Base-by-base conservation (phyloP, 2,113 vertebrate genomes). In the Sturnira hondurensis region DNA sequence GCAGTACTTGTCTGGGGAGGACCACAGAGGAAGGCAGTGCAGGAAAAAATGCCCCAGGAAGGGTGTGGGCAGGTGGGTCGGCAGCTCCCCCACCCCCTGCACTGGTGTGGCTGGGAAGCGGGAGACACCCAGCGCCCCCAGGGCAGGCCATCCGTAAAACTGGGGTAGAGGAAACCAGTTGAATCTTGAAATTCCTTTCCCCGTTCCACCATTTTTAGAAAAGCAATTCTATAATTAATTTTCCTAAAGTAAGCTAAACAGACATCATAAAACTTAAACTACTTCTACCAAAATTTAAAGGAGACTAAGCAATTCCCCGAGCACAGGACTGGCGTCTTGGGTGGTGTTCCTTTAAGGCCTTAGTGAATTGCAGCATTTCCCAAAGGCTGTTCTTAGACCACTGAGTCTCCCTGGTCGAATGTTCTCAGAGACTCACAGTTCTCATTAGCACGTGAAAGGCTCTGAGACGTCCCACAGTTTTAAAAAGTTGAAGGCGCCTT, bases 1-100 rank as follows among this genome's bases (percentile, higher is more conserved):
- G 97, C 98, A 98, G 98, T 98, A 98, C 98, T 97, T 77, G 45
- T 97, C 98, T 98, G 97, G 97, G 86, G 85, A 97, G 98, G 98
- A 97, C 98, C 94, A 52, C 94, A 96, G 86, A 94, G 43, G 92
- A 94, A 93, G 93, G 67, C 83, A 1, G 50, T 63, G 89, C 74
- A 50, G 83, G 77, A 36, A 31, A 31, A 24, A 31, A 63, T 31
- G 94, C 91, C 92, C 93, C 33, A 33, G 85, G 58, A 19, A 28
- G 63, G 80, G 50, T 31, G n/a, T 71, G 67, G 16, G 38, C 33
- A 45, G 52, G 0, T 1, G 7, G 38, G 4, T 31, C n/a, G 11
- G 70, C 80, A 24, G 65, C 22, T 6, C 20, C 54, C 54, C 56
- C 22, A 0, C 22, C 56, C 22, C 56, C 56, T 10, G 22, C 31